Percentiles rank a stretch among this genome's conserved stretches.
These are phyloP conservation scores for Taurulus bubalis DNA, from an alignment of 2,113 vertebrate species.

Conservation along the genomic window DNA sequence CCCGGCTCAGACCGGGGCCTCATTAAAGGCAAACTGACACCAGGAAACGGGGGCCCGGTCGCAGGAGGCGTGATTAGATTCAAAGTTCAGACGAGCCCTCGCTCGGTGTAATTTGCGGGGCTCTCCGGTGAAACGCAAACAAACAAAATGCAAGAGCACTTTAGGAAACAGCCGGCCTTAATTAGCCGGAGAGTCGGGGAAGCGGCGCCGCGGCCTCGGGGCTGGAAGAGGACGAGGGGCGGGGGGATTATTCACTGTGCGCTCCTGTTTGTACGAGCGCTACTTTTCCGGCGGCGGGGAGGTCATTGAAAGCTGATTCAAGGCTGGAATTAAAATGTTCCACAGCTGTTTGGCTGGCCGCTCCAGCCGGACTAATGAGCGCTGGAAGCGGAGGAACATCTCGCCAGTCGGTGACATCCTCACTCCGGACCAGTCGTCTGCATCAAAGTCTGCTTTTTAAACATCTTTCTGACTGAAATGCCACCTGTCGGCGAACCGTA, in stretches of 20 bases:
- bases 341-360: conserved; percentile 75
- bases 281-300: conserved; percentile 41
- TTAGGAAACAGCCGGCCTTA: conserved; percentile 74
- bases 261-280: conserved; percentile 40
- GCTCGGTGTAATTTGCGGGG: conserved; percentile 76
- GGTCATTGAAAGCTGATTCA: conserved; percentile 66
- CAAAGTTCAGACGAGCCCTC: conserved; percentile 81
- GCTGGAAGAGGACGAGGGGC: conserved; percentile 45
- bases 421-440: conserved; percentile 67
- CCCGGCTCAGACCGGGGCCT: conserved; percentile 70
- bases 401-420: conserved; percentile 63
- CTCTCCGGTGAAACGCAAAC: conserved; percentile 73
- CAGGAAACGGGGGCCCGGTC: conserved; percentile 59
- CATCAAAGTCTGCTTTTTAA: conserved; percentile 69
- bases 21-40: conserved; percentile 80
- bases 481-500: too few relatives aligned
- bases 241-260: conserved; percentile 44
- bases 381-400: too few relatives aligned
- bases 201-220: conserved; percentile 57
- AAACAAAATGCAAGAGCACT: conserved; percentile 78
- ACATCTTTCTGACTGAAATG: conserved; percentile 67
- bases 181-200: conserved; percentile 78
- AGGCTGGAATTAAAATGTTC: conserved; percentile 71
- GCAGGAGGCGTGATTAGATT: conserved; percentile 77
- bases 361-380: conserved; percentile 75